A percentile compares a stretch with the other conserved stretches of the same genome.
These are phyloP conservation scores for Rhinoptilus africanus DNA, from an alignment of 2,113 vertebrate genomes.

Conservation along the genomic window DNA sequence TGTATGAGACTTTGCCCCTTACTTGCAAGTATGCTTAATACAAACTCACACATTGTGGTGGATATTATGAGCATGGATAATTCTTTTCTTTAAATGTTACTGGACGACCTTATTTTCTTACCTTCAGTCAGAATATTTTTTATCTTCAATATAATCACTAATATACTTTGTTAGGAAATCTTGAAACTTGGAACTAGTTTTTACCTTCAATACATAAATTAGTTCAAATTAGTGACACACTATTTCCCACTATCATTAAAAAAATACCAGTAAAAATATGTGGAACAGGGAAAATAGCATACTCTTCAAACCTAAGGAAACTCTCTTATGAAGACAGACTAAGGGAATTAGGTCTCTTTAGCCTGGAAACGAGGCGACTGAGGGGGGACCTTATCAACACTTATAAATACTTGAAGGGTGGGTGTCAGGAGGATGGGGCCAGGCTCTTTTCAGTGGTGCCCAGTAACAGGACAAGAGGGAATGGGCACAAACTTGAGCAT, in stretches of 20 bases:
- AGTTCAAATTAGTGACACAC: neutral
- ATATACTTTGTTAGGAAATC: neutral
- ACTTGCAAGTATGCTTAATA: neutral
- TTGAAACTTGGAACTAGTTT: neutral
- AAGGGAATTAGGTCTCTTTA: too few relatives aligned
- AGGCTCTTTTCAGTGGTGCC: too few relatives aligned
- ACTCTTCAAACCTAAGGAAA: neutral
- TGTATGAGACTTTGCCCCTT: neutral
- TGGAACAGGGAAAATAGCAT: neutral
- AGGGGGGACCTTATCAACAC: too few relatives aligned
- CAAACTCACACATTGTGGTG: neutral
- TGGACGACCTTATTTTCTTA: neutral
- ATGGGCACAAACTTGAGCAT: too few relatives aligned
- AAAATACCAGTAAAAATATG: neutral
- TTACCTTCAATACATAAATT: neutral
- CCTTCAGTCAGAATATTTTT: neutral
- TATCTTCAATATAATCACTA: neutral
- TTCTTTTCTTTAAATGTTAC: neutral
- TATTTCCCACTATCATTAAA: neutral
- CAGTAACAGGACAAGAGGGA: too few relatives aligned
- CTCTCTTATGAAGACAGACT: too few relatives aligned
- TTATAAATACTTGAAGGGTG: too few relatives aligned
- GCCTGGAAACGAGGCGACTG: too few relatives aligned
- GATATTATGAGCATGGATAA: neutral
- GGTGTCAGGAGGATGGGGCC: too few relatives aligned